Percentiles rank a stretch among this genome's conserved stretches.
Conservation (phyloP, 64 coral and sea anemone genomes). For the Porites lutea region DNA sequence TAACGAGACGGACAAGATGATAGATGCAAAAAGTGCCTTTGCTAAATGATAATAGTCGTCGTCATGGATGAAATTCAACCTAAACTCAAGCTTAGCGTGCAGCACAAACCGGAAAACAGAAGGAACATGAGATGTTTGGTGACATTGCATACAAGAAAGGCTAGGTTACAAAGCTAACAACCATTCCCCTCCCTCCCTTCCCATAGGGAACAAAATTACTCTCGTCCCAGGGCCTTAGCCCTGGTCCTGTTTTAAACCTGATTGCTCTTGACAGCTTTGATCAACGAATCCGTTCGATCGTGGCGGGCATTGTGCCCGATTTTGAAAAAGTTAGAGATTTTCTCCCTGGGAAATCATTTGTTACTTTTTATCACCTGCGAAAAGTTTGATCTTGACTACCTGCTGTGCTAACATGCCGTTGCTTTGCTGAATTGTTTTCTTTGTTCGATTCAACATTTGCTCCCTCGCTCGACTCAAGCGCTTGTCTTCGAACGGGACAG, state of each 20-base stretch:
- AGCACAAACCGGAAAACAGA: background rate
- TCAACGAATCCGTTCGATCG: constrained; percentile 47
- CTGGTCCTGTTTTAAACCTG: constrained; percentile 22
- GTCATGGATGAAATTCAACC: background rate
- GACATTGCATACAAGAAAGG: background rate
- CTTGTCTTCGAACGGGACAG: constrained; percentile 54
- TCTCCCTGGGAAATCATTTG: background rate
- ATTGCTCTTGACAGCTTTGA: constrained; percentile 46
- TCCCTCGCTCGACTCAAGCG: background rate
- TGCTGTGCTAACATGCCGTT: background rate
- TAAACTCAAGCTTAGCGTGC: background rate
- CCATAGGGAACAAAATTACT: background rate
- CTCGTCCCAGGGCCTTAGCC: background rate
- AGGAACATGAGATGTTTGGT: background rate
- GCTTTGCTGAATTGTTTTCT: background rate
- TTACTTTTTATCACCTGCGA: background rate
- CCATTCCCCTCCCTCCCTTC: background rate
- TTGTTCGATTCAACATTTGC: constrained; percentile 6
- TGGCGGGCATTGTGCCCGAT: constrained; percentile 19
- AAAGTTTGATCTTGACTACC: background rate
- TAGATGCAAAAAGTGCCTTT: background rate
- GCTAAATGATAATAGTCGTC: background rate
- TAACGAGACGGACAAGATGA: background rate
- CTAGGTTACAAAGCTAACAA: background rate
- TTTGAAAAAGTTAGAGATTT: constrained; percentile 28